Evolutionary conservation across 2,113 vertebrate genomes (phyloP), one percentile per base, ranked within the genome.

Genomic region (Dinomys branickii): DNA sequence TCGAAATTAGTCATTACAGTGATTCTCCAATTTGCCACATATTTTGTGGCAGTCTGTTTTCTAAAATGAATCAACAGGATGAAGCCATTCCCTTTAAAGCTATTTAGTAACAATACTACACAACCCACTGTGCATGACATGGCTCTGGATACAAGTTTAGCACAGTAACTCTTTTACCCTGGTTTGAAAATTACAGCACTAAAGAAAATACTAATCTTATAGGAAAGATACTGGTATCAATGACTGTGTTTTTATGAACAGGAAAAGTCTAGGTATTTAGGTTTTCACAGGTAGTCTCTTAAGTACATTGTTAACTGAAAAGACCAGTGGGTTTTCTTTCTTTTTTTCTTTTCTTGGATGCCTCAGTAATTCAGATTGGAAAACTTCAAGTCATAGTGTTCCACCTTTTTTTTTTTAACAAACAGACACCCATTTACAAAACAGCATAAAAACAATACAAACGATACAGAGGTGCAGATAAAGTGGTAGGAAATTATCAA

Each of bases 1-100:
- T 94, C 96, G 96, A 91, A 88, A 82, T 56, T 81, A 81, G 56
- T 80, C 80, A 90, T 96, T 94, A 85, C 38, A 85, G 67, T 93
- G 50, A 94, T 85, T 95, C 83, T 90, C 85, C 63, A 94, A 97
- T 92, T 94, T 93, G 77, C 59, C 80, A 83, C 16, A 33, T 58
- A 92, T 97, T 94, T 94, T 61, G 93, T 85, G 35, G 65, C 30
- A 88, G 82, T 78, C 20, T 85, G 54, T 84, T 95, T 95, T 94
- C 61, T 93, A 84, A 97, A 97, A 58, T 93, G 59, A 85, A 93
- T 85, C 58, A 96, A 88, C 26, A 83, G 35, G 19, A 88, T 28
- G 41, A 91, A 96, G 67, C 13, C 38, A 65, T 80, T 96, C n/a
- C 38, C n/a, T 95, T 90, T 93, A 94, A 92, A 80, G 3, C 19